A percentile compares a stretch with the other conserved stretches of the same genome.
Conservation (phyloP, 2,888 invertebrate species). For the Habrosyne pyritoides region DNA sequence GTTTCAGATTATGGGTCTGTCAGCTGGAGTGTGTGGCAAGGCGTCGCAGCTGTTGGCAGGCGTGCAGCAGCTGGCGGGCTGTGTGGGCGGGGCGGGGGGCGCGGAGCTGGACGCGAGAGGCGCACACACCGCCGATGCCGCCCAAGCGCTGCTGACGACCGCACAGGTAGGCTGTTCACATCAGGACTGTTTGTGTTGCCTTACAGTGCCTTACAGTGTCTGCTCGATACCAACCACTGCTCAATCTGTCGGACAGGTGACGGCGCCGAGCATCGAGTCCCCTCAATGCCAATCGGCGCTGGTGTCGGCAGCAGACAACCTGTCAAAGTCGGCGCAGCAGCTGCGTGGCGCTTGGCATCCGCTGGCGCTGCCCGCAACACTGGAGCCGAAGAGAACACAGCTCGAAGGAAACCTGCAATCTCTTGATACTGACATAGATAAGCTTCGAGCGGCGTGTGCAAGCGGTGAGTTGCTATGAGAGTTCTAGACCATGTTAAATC, state of each 20-base stretch:
- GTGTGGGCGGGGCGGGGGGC: too few relatives aligned
- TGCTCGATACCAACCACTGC: too few relatives aligned
- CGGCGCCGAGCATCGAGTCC: constrained; percentile 35
- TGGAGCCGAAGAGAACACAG: background rate
- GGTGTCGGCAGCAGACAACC: constrained; percentile 25
- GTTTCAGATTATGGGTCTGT: constrained; percentile 44
- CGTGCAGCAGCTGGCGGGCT: constrained; percentile 35
- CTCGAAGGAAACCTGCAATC: background rate
- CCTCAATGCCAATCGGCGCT: constrained; percentile 36
- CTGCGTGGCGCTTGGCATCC: constrained; percentile 28
- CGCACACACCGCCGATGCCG: too few relatives aligned
- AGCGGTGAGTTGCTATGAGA: background rate
- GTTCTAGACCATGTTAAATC: too few relatives aligned
- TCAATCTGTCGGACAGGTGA: too few relatives aligned
- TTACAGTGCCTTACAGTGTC: too few relatives aligned
- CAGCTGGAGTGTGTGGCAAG: constrained; percentile 38
- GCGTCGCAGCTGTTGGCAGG: constrained; percentile 40
- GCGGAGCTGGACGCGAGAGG: too few relatives aligned
- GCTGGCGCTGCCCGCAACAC: constrained; percentile 12
- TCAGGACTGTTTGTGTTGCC: too few relatives aligned
- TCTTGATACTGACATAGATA: constrained; percentile 31
- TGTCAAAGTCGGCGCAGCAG: constrained; percentile 25
- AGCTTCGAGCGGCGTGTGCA: constrained; percentile 26
- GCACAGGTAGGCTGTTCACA: too few relatives aligned
- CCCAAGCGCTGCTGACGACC: too few relatives aligned